Percentiles rank a stretch among this genome's conserved stretches.
Conservation (phyloP, 1,140 invertebrate species). For the Drosophila nigromelanica region DNA sequence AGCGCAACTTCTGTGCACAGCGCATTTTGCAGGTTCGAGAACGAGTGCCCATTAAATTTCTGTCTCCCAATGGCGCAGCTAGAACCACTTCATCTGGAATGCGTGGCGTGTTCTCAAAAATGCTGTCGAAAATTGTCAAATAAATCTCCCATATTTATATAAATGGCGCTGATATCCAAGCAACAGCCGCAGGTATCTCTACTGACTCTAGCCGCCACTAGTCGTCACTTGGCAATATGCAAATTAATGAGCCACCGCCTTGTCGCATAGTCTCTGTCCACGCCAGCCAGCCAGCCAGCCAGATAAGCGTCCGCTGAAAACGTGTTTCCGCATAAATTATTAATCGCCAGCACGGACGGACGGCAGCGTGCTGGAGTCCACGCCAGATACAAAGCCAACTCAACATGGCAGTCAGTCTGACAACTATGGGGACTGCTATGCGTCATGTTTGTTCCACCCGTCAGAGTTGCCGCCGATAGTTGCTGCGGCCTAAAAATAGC, state of each 20-base stretch:
- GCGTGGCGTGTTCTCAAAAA: slow-evolving; percentile 73
- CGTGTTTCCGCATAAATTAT: slow-evolving; percentile 80
- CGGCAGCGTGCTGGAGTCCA: not conserved
- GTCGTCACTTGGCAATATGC: slow-evolving; percentile 54
- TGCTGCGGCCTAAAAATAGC: not conserved
- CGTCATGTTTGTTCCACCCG: slow-evolving; percentile 3
- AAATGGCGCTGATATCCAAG: slow-evolving; percentile 75
- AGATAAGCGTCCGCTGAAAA: slow-evolving; percentile 67
- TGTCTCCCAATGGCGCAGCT: not conserved
- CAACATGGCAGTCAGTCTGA: slow-evolving; percentile 26
- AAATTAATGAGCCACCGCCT: slow-evolving; percentile 47
- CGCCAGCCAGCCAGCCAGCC: slow-evolving; percentile 41
- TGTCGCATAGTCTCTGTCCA: slow-evolving; percentile 21
- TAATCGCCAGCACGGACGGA: slow-evolving; percentile 43
- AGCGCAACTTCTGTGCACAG: slow-evolving; percentile 8
- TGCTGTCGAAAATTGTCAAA: slow-evolving; percentile 83
- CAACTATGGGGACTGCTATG: slow-evolving; percentile 34
- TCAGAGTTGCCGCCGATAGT: not conserved
- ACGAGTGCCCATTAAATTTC: slow-evolving; percentile 14
- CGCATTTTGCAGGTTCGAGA: slow-evolving; percentile 12
- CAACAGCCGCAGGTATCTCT: slow-evolving; percentile 19
- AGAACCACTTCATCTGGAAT: slow-evolving; percentile 54
- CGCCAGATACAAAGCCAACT: slow-evolving; percentile 1
- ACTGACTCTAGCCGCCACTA: slow-evolving; percentile 30
- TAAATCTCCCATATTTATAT: slow-evolving; percentile 83